phyloP scores from a whole-genome alignment of 2,797 vertebrate genomes.

The Spinus olivaceus region DNA sequence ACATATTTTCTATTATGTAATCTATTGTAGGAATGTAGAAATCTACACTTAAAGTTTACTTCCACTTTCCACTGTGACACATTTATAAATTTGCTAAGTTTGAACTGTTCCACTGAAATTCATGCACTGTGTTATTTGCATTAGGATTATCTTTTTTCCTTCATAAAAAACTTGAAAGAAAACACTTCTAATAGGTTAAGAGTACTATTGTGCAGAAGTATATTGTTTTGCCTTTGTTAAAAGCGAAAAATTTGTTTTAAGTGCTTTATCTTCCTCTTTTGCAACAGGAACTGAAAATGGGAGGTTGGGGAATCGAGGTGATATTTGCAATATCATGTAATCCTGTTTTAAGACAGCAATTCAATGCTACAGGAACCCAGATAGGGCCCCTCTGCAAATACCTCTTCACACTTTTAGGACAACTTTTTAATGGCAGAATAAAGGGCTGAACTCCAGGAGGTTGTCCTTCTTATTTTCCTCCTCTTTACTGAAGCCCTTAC shows the following conservation, averaged over 20 bases:
- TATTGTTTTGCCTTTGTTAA: not conserved
- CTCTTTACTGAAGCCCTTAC: not conserved
- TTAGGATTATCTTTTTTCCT: not conserved
- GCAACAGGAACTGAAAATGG: not conserved
- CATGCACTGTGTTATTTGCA: not conserved
- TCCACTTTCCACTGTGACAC: not conserved
- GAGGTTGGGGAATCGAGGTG: not conserved
- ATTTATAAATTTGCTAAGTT: not conserved
- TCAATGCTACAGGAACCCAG: not conserved
- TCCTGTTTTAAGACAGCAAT: not conserved
- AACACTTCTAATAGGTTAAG: not conserved
- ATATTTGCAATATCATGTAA: not conserved
- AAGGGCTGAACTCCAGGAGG: not conserved
- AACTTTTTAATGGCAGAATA: not conserved
- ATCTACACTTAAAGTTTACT: not conserved
- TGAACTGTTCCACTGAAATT: not conserved
- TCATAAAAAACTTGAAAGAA: not conserved
- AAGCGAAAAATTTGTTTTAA: not conserved
- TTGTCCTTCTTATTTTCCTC: not conserved
- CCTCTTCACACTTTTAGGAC: not conserved
- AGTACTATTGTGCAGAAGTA: not conserved
- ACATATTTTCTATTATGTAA: not conserved
- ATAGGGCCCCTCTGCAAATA: not conserved
- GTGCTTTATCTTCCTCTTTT: not conserved
- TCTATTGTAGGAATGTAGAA: not conserved